A percentile compares a stretch with the other conserved stretches of the same genome.
These are phyloP conservation scores for Ceryle rudis DNA, from an alignment of 2,797 vertebrate genomes.

Conservation along the genomic window DNA sequence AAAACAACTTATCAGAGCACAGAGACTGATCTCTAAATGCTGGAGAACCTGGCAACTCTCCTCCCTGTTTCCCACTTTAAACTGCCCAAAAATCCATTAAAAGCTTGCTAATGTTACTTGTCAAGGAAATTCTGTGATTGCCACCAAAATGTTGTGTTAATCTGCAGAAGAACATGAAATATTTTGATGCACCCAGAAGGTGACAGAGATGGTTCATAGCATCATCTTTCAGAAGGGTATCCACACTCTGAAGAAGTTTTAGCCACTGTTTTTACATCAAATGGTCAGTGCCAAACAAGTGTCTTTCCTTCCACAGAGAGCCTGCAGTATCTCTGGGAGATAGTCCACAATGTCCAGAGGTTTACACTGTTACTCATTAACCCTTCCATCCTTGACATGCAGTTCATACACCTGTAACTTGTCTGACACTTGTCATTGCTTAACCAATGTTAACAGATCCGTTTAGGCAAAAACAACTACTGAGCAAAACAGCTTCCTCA, in stretches of 20 bases:
- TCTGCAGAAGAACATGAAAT: neutral
- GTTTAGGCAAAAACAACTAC: neutral
- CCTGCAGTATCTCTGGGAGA: neutral
- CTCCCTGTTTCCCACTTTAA: neutral
- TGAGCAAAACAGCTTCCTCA: neutral
- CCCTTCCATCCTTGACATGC: conserved; percentile 12
- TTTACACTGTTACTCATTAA: conserved; percentile 48
- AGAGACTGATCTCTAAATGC: neutral
- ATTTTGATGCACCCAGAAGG: neutral
- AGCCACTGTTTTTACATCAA: neutral
- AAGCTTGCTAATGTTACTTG: neutral
- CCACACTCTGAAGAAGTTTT: neutral
- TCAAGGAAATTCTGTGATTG: neutral
- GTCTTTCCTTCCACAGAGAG: neutral
- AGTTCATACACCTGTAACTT: conserved; percentile 30
- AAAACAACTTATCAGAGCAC: neutral
- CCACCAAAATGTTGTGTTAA: neutral
- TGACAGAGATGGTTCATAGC: neutral
- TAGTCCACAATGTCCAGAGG: neutral
- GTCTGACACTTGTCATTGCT: conserved; percentile 2
- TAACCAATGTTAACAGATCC: neutral
- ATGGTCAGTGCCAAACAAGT: neutral
- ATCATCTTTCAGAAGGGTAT: neutral
- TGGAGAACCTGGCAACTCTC: neutral
- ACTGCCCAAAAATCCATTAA: neutral